These are phyloP conservation scores for Andrena chrysosceles DNA, from an alignment of 2,888 invertebrate genomes.

Conservation along the genomic window DNA sequence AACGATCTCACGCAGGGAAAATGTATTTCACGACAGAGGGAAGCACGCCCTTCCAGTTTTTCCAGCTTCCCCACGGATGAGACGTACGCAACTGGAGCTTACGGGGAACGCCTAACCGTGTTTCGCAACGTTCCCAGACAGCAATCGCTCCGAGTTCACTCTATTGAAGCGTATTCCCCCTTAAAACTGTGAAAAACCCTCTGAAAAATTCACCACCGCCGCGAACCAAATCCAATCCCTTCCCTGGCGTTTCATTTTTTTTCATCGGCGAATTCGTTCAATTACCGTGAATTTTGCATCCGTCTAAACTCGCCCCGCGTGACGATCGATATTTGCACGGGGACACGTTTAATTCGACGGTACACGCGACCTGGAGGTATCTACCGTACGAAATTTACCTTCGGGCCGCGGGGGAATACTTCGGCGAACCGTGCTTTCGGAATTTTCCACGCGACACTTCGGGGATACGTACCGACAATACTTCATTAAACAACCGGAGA, in stretches of 20 bases:
- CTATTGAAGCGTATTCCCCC: not conserved
- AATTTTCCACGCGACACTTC: slow-evolving; percentile 12
- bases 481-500: slow-evolving; percentile 10
- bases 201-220: slow-evolving; percentile 26
- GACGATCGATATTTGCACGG: no score
- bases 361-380: not conserved
- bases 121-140: not conserved
- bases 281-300: slow-evolving; percentile 4
- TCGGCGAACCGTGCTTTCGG: slow-evolving; percentile 5
- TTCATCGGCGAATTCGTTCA: slow-evolving; percentile 13
- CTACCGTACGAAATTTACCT: not conserved
- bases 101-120: not conserved
- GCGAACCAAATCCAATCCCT: not conserved
- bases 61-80: not conserved
- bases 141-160: not conserved
- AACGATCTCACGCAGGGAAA: not conserved
- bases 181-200: not conserved
- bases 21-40: not conserved
- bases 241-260: not conserved
- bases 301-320: no score
- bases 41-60: not conserved
- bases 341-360: not conserved
- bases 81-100: not conserved
- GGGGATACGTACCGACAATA: not conserved
- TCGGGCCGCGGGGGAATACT: slow-evolving; percentile 1